Base-by-base conservation (phyloP, 2,113 vertebrate genomes). In the Todiramphus chloris region DNA sequence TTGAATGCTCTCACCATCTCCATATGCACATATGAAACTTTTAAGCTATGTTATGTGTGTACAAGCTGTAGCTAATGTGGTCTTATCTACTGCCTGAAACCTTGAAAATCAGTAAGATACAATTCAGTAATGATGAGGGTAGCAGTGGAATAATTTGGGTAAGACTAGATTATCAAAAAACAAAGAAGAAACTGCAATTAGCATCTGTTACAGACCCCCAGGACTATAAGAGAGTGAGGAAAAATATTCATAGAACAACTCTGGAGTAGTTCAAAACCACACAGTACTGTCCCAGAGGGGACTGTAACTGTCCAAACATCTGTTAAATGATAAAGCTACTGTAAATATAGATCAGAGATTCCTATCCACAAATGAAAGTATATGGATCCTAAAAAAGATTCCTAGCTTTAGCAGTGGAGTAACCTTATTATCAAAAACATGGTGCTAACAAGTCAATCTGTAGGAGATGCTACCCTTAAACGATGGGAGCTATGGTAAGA, bases 211-310 rank as follows among this genome's bases (percentile, higher is more conserved):
- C 82, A 96, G 62, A 96, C 87, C 89, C 92, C 74, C 87, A 95
- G 94, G 94, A 95, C 86, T 92, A 73, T 58, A 92, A 83, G 43
- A 90, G 20, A 95, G 78, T 89, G 90, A 90, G 77, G 67, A 87
- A 97, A 96, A 96, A 97, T 97, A 97, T 96, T 97, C 93, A 95
- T 96, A 89, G 93, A 96, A 92, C 79, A 95, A 95, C 95, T 97
- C 93, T 92, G 67, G 88, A 95, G 90, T 92, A 96, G 89, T 93
- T 96, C 94, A 95, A 97, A 96, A 96, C 85, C 89, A 96, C 83
- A 95, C 41, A 81, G 58, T 94, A 89, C 60, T 83, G 90, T 97
- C 96, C 95, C 95, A 89, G 76, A 96, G 92, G 95, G 86, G 68
- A 95, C 90, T 86, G 95, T 93, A 97, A 92, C 94, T 95, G 91